A percentile compares a stretch with the other conserved stretches of the same genome.
Conservation (phyloP, 35 echinoderm and acorn worm species). For the Amphiura filiformis region DNA sequence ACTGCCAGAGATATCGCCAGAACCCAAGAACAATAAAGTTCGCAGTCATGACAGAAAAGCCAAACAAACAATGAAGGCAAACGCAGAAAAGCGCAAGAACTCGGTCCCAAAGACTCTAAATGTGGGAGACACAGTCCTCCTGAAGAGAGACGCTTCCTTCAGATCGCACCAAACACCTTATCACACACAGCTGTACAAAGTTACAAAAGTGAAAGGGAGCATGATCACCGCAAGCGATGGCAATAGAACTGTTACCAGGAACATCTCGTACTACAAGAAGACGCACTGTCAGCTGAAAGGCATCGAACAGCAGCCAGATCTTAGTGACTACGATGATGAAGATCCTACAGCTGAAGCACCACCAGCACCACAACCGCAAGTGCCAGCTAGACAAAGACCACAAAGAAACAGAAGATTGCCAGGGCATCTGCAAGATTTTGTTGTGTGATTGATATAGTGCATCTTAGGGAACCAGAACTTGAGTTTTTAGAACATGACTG, state of each 20-base stretch:
- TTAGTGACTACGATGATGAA: background rate
- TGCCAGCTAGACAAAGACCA: background rate
- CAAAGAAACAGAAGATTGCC: constrained; percentile 6
- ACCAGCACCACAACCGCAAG: background rate
- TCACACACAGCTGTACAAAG: constrained; percentile 52
- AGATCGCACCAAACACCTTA: constrained; percentile 44
- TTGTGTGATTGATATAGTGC: background rate
- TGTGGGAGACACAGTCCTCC: constrained; percentile 51
- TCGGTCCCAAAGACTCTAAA: background rate
- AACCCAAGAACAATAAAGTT: constrained; percentile 2
- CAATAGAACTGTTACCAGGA: constrained; percentile 37
- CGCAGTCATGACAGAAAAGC: constrained; percentile 40
- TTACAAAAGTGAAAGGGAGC: constrained; percentile 49
- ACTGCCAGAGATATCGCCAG: constrained; percentile 13
- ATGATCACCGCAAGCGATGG: constrained; percentile 51
- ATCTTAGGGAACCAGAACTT: too few species aligned
- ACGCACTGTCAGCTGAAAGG: background rate
- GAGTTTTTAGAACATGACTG: too few species aligned
- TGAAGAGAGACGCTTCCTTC: constrained; percentile 45
- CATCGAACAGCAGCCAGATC: background rate
- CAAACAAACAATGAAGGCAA: constrained; percentile 61
- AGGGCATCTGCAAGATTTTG: constrained; percentile 19
- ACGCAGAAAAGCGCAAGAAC: constrained; percentile 58
- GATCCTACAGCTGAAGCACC: background rate
- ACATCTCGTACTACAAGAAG: constrained; percentile 49